These are phyloP conservation scores for Morone saxatilis DNA, from an alignment of 2,113 vertebrate genomes.

Conservation along the genomic window DNA sequence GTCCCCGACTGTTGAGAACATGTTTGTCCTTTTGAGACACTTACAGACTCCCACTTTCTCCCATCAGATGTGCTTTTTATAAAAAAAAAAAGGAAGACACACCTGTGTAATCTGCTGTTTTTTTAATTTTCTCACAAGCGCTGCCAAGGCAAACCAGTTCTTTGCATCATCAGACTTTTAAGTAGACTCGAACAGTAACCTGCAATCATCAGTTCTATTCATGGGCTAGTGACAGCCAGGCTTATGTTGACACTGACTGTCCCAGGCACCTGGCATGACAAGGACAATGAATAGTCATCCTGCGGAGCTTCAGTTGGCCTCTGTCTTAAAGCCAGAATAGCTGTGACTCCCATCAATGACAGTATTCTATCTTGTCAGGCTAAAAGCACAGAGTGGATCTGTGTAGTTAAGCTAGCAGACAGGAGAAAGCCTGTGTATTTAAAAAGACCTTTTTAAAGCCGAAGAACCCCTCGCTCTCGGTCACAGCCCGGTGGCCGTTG, in stretches of 20 bases:
- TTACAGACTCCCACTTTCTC: conserved; percentile 14
- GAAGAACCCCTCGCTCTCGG: conserved; percentile 20
- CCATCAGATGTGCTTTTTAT: neutral
- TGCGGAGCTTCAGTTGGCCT: conserved; percentile 54
- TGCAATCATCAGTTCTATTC: conserved; percentile 27
- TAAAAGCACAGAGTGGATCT: conserved; percentile 72
- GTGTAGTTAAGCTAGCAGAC: conserved; percentile 44
- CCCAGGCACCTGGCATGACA: conserved; percentile 66
- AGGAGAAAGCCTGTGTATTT: conserved; percentile 68
- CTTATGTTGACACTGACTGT: conserved; percentile 52
- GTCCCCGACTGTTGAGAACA: conserved; percentile 30
- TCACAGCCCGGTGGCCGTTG: conserved; percentile 50
- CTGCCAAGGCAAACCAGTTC: conserved; percentile 28
- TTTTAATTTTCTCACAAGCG: conserved; percentile 40
- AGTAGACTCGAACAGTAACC: conserved; percentile 12
- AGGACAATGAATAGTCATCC: conserved; percentile 50
- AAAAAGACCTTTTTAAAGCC: conserved; percentile 50
- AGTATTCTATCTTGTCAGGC: conserved; percentile 68
- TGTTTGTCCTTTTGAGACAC: conserved; percentile 35
- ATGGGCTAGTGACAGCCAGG: conserved; percentile 22
- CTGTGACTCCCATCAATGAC: conserved; percentile 70
- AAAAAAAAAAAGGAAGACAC: neutral
- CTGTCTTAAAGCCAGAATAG: conserved; percentile 46
- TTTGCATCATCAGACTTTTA: conserved; percentile 5
- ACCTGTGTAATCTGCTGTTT: conserved; percentile 22